Percentiles rank a stretch among this genome's conserved stretches.
Conservation (phyloP, 2,113 vertebrate species). For the Euleptes europaea region DNA sequence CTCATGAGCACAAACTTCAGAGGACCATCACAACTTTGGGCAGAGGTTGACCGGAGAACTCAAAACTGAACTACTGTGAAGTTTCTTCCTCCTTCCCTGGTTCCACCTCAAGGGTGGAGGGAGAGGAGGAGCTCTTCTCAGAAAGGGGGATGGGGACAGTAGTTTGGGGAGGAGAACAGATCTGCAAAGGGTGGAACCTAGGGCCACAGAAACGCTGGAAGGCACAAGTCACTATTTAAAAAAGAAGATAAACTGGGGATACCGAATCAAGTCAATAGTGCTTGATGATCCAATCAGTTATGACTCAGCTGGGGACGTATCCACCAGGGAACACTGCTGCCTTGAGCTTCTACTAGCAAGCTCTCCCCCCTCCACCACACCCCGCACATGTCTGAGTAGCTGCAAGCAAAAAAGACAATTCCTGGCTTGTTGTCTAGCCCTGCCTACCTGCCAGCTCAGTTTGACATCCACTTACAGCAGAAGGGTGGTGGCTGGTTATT, state of each 20-base stretch:
- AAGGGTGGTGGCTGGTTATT: too few species aligned
- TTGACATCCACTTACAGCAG: background rate
- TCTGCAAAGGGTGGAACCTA: constrained; percentile 58
- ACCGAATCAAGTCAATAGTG: background rate
- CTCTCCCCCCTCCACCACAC: background rate
- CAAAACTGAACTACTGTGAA: constrained; percentile 59
- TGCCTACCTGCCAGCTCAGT: background rate
- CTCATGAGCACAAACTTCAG: too few species aligned
- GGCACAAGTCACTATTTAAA: constrained; percentile 10
- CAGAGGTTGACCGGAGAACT: constrained; percentile 27
- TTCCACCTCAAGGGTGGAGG: constrained; percentile 71
- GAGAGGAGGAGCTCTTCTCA: constrained; percentile 72
- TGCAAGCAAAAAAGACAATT: background rate
- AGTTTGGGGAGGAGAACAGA: background rate
- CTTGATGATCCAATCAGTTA: background rate
- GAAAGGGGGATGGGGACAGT: background rate
- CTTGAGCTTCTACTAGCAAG: background rate
- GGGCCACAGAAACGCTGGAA: constrained; percentile 49
- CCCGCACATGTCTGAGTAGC: background rate
- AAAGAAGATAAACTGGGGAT: background rate
- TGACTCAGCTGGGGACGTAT: too few species aligned
- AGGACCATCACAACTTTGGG: constrained; percentile 49
- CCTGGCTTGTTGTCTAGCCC: background rate
- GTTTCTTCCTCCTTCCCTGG: constrained; percentile 64
- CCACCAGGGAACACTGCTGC: background rate